A percentile compares a stretch with the other conserved stretches of the same genome.
These are phyloP conservation scores for Nasonia oneida DNA, from an alignment of 2,888 invertebrate genomes.

Conservation along the genomic window DNA sequence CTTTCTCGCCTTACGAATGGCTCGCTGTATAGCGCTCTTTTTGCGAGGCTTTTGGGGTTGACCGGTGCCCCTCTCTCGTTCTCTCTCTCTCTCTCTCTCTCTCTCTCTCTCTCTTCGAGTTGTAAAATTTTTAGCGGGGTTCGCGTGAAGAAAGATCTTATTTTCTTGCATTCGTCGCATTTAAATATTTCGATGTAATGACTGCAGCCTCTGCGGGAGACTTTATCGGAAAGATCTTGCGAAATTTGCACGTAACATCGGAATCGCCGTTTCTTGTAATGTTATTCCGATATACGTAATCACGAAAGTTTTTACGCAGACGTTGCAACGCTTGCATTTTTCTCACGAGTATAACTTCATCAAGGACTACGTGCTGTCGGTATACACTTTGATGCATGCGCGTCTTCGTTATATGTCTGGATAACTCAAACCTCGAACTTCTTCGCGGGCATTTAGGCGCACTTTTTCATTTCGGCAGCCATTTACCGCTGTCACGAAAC, in stretches of 20 bases:
- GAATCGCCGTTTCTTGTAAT: not conserved
- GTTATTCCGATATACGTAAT: not conserved
- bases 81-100: too few species aligned
- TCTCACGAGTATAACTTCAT: too few species aligned
- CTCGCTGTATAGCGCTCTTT: not conserved
- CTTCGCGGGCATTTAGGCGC: too few species aligned
- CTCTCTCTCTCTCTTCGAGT: not conserved
- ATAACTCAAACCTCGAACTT: too few species aligned
- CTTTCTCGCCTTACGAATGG: not conserved
- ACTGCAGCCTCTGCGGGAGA: not conserved
- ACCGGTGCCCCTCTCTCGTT: not conserved
- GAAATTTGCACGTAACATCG: not conserved
- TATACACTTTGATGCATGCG: too few species aligned
- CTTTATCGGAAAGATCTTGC: not conserved
- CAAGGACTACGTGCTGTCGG: too few species aligned
- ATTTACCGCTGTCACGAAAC: too few species aligned
- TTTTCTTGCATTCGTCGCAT: not conserved
- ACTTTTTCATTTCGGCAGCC: too few species aligned
- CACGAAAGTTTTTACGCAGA: not conserved
- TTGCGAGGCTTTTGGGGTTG: not conserved
- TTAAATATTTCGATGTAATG: not conserved
- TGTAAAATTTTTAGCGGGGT: not conserved
- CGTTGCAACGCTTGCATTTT: not conserved
- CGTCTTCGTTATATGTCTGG: too few species aligned
- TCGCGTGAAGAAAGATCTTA: not conserved